A percentile compares a stretch with the other conserved stretches of the same genome.
phyloP scores from a whole-genome alignment of 2,888 invertebrate genomes.

The Carterocephalus palaemon region DNA sequence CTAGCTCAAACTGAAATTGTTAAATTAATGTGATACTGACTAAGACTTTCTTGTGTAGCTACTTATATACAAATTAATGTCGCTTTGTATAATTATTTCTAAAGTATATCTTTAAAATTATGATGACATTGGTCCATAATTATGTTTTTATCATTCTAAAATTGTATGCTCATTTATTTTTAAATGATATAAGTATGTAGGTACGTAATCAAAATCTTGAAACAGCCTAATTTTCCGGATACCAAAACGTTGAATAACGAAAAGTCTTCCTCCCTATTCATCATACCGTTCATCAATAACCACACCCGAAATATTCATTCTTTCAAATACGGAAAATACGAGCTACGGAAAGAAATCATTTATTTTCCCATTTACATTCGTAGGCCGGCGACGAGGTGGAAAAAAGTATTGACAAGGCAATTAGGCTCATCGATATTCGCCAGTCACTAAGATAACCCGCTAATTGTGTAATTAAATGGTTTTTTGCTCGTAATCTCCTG shows the following conservation, averaged over 20 bases:
- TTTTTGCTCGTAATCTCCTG: constrained; percentile 17
- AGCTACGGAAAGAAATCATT: constrained; percentile 16
- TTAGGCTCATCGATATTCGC: constrained; percentile 25
- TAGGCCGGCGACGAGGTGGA: constrained; percentile 20
- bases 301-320: constrained; percentile 4
- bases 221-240: not conserved
- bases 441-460: constrained; percentile 18
- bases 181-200: too few relatives aligned
- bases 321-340: constrained; percentile 10
- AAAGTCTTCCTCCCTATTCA: not conserved
- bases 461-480: constrained; percentile 22
- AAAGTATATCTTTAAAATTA: too few relatives aligned
- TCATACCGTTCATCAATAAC: constrained; percentile 6
- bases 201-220: not conserved
- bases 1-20: not conserved
- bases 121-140: too few relatives aligned
- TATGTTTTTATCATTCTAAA: too few relatives aligned
- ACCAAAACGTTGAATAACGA: not conserved
- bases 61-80: too few relatives aligned
- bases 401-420: constrained; percentile 25
- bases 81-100: too few relatives aligned
- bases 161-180: too few relatives aligned
- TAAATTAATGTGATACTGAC: not conserved
- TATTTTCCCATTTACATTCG: constrained; percentile 25
- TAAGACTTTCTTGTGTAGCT: too few relatives aligned